Percentiles rank a stretch among this genome's conserved stretches.
phyloP scores from a whole-genome alignment of 2,888 invertebrate genomes.

The Chrysina gloriosa region DNA sequence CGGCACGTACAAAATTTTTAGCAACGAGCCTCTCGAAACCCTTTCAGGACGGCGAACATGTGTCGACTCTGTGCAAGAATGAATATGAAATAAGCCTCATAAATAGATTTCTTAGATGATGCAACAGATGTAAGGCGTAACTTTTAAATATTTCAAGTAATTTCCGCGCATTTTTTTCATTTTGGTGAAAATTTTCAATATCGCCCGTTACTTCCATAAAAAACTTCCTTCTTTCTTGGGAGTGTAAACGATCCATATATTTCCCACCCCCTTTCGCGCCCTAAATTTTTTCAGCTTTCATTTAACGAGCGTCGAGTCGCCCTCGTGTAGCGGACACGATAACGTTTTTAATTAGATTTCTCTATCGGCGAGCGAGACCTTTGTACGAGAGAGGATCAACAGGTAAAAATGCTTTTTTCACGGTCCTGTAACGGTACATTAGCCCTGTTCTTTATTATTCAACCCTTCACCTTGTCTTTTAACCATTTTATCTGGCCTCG shows the following conservation, averaged over 20 bases:
- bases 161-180: too few species aligned
- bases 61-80: background rate
- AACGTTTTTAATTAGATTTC: slow-evolving; percentile 40
- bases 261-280: slow-evolving; percentile 15
- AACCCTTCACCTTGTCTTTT: slow-evolving; percentile 40
- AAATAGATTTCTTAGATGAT: background rate
- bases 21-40: slow-evolving; percentile 23
- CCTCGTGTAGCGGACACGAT: slow-evolving; percentile 5
- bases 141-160: background rate
- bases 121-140: slow-evolving; percentile 12
- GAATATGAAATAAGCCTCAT: background rate
- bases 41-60: slow-evolving; percentile 17
- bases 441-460: slow-evolving; percentile 38
- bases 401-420: slow-evolving; percentile 37
- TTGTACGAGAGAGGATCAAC: slow-evolving; percentile 35
- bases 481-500: slow-evolving; percentile 29
- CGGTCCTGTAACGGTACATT: slow-evolving; percentile 34
- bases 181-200: slow-evolving; percentile 9
- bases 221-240: background rate
- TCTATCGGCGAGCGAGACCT: slow-evolving; percentile 34
- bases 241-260: slow-evolving; percentile 13
- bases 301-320: slow-evolving; percentile 19
- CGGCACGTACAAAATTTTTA: slow-evolving; percentile 35
- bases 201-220: background rate
- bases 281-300: slow-evolving; percentile 10